Percentiles rank a stretch among this genome's conserved stretches.
phyloP scores from a whole-genome alignment of 2,888 invertebrate genomes.

The Synanthedon tipuliformis region DNA sequence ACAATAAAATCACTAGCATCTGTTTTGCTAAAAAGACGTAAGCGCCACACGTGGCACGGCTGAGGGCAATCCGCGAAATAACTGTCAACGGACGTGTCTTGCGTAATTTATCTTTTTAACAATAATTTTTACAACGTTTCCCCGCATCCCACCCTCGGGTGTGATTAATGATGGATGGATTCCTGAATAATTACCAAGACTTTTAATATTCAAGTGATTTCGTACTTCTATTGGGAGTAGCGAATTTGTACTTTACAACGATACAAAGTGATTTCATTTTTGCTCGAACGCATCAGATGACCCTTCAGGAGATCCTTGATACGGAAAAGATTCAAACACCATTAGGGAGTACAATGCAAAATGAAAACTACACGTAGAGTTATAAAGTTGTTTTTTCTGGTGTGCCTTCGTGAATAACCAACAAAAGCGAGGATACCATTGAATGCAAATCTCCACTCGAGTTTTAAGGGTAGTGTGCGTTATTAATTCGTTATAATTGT shows the following conservation, averaged over 20 bases:
- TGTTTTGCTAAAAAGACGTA: constrained; percentile 25
- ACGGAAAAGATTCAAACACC: constrained; percentile 23
- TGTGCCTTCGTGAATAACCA: constrained; percentile 23
- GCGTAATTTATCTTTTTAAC: constrained; percentile 66
- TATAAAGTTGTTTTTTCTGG: constrained; percentile 18
- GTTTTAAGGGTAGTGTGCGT: constrained; percentile 67
- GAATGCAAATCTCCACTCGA: constrained; percentile 68
- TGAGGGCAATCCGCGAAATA: constrained; percentile 32
- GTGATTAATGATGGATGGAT: constrained; percentile 71
- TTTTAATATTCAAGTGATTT: constrained; percentile 70
- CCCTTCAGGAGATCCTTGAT: constrained; percentile 37
- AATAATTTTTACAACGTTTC: constrained; percentile 67
- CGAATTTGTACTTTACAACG: constrained; percentile 22
- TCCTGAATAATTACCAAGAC: constrained; percentile 71
- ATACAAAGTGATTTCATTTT: constrained; percentile 27
- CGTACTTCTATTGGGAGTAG: constrained; percentile 12
- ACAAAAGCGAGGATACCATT: constrained; percentile 56
- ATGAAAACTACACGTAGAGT: not conserved
- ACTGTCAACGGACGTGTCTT: constrained; percentile 56
- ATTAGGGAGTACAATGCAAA: not conserved
- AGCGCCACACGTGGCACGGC: constrained; percentile 26
- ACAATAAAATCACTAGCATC: constrained; percentile 28
- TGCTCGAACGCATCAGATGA: constrained; percentile 34
- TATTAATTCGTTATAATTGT: constrained; percentile 70
- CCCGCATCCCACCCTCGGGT: constrained; percentile 50